A percentile compares a stretch with the other conserved stretches of the same genome.
phyloP scores from a whole-genome alignment of 2,888 invertebrate genomes.

The Lycia hirtaria region DNA sequence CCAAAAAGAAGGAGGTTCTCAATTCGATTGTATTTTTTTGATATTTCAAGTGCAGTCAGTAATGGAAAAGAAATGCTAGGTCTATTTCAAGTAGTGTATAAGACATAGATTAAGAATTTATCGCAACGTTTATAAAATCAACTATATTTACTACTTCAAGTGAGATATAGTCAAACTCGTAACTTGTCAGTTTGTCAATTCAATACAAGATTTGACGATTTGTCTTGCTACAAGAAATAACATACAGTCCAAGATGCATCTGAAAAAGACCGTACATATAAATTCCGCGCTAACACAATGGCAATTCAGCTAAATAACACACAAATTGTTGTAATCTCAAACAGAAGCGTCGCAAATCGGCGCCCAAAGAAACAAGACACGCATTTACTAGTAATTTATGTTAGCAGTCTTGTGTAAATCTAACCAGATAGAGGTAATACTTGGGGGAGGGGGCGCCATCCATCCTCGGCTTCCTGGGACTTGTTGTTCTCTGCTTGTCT shows the following conservation, averaged over 20 bases:
- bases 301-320: slow-evolving; percentile 13
- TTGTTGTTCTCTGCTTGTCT: background rate
- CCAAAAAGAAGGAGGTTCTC: too few species aligned
- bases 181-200: too few species aligned
- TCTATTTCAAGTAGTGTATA: too few species aligned
- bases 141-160: too few species aligned
- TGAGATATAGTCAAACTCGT: too few species aligned
- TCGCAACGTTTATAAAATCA: too few species aligned
- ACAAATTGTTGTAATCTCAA: slow-evolving; percentile 25
- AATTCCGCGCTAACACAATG: slow-evolving; percentile 4
- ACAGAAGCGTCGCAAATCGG: slow-evolving; percentile 21
- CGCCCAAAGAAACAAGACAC: slow-evolving; percentile 22
- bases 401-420: slow-evolving; percentile 31
- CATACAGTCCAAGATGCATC: background rate
- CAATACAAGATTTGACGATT: too few species aligned
- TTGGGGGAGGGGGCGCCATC: slow-evolving; percentile 20
- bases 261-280: background rate
- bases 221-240: too few species aligned
- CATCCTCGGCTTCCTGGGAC: slow-evolving; percentile 15
- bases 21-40: too few species aligned
- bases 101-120: too few species aligned
- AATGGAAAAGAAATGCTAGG: too few species aligned
- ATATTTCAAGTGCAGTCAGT: too few species aligned
- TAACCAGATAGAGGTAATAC: slow-evolving; percentile 21
- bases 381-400: slow-evolving; percentile 26